Conservation (phyloP, 2,113 vertebrate species). For the Bubo blakistoni region DNA sequence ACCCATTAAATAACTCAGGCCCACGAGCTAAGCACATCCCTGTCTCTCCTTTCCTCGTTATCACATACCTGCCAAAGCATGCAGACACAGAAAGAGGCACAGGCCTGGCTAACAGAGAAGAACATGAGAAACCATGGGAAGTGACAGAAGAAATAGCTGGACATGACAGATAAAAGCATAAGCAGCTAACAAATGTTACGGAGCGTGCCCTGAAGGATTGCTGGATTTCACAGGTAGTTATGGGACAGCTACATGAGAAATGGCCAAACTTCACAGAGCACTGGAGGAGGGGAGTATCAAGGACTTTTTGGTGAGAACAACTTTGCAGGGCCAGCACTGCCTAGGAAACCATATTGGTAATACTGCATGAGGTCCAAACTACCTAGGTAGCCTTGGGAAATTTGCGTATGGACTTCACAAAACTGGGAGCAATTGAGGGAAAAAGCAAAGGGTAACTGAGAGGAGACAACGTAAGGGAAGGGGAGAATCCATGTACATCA, state of each 20-base stretch:
- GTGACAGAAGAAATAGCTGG: background rate
- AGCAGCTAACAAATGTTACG: background rate
- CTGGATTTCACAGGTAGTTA: background rate
- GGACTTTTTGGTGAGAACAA: background rate
- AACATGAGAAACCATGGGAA: fast-evolving
- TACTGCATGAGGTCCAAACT: background rate
- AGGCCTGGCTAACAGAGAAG: background rate
- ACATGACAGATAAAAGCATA: background rate
- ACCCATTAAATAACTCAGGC: background rate
- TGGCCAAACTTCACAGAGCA: background rate
- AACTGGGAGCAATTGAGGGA: background rate
- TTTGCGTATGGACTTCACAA: background rate
- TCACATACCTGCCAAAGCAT: background rate
- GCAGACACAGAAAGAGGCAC: background rate
- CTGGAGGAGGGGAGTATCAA: background rate
- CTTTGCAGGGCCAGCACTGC: background rate
- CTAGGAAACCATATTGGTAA: background rate
- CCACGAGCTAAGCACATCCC: background rate
- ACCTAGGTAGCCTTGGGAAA: background rate
- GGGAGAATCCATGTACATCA: background rate
- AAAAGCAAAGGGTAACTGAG: background rate
- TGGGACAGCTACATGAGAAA: background rate
- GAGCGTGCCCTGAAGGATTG: fast-evolving
- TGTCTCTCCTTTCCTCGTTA: background rate
- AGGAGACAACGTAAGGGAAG: background rate